Percentiles rank a stretch among this genome's conserved stretches.
Evolutionary conservation across 2,888 invertebrate species (phyloP).

Genomic region (Drosophila mulleri): DNA sequence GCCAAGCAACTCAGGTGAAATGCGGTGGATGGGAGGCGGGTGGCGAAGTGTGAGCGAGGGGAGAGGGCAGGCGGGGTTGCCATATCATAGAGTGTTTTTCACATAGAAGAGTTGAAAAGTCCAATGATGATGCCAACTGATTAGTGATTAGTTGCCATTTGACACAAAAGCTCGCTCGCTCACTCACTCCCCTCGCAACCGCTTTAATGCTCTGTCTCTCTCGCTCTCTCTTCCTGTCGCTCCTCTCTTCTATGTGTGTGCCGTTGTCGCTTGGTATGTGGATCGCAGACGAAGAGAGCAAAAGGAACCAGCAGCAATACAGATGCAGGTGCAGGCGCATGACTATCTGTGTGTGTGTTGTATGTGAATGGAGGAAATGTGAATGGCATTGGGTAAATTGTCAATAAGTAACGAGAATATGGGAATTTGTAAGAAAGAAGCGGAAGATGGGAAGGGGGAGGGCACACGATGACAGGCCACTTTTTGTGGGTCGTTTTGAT

Average conservation of each 20-base stretch:
- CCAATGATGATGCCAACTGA: constrained; percentile 65
- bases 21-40: constrained; percentile 2
- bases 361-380: constrained; percentile 56
- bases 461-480: constrained; percentile 44
- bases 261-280: constrained; percentile 20
- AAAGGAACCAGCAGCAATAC: constrained; percentile 35
- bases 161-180: constrained; percentile 48
- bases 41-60: neutral
- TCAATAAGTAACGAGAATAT: constrained; percentile 53
- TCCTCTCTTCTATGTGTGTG: neutral
- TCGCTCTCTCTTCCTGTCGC: neutral
- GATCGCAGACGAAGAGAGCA: constrained; percentile 36
- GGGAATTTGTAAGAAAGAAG: neutral
- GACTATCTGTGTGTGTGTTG: constrained; percentile 10
- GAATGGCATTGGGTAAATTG: constrained; percentile 61
- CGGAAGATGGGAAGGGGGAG: neutral
- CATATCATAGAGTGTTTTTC: constrained; percentile 52
- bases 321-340: constrained; percentile 36
- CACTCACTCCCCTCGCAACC: neutral
- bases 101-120: constrained; percentile 55
- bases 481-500: constrained; percentile 41
- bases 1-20: constrained; percentile 47
- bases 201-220: neutral
- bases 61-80: neutral
- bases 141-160: constrained; percentile 75